Evolutionary conservation across 2,888 invertebrate species (phyloP), one percentile per base, ranked within the genome.

Genomic region (Tanytarsus gracilentus): DNA sequence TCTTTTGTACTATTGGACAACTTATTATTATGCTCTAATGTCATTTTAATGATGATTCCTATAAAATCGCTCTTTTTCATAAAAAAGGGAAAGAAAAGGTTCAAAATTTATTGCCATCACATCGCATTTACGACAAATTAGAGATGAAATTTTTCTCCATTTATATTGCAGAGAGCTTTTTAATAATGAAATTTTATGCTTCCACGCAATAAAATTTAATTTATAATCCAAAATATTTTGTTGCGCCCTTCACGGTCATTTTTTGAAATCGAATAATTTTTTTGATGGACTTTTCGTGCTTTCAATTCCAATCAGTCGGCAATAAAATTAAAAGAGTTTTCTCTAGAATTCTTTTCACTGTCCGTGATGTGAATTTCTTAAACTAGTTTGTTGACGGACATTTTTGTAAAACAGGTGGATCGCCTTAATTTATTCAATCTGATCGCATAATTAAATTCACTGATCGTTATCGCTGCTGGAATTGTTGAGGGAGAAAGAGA

Each of bases 31-130:
- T 44, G 44, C 44, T 44, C 44, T 44, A 44, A 44, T 44, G 44
- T 44, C 44, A 44, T 44, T 44, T 44, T 44, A 44, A 44, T 44
- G 44, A 44, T 44, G 44, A 44, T 44, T 44, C 23, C 18, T 44
- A 44, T 23, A 44, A 44, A 44, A 18, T 18, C 36, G 36, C 36
- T 14, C 4, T 36, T 8, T 14, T 14, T 16, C n/a, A 4, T 16
- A n/a, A 36, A 36, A 36, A 36, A 36, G 16, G n/a, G 36, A 4
- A 36, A 36, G 14, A 36, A 36, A 14, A 36, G 36, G 14, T 36
- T 36, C 36, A 14, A 14, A 36, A 36, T 36, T 36, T 36, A 36
- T 36, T 36, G 16, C 36, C 36, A 36, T 44, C 21, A 23, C 23
- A 44, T 23, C 21, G 16, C 44, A 44, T 44, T 44, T 44, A 44